Evolutionary conservation across 2,797 vertebrate species (phyloP).

Genomic region (Falco biarmicus): DNA sequence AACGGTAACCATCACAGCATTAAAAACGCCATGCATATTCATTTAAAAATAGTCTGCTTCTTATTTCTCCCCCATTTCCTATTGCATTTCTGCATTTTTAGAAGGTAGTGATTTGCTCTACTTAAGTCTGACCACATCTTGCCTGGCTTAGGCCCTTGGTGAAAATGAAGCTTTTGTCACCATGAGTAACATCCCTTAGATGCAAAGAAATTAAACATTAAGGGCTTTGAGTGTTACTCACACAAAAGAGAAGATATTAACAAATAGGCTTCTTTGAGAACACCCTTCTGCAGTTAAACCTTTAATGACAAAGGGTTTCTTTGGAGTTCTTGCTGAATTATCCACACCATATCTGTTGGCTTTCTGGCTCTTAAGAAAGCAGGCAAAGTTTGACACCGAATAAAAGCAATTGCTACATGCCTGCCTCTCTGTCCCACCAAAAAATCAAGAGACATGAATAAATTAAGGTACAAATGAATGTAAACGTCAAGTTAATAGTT

Average conservation of each 20-base stretch:
- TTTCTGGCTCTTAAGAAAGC: not conserved
- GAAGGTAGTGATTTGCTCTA: not conserved
- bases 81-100: not conserved
- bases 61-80: not conserved
- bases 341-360: not conserved
- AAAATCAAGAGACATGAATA: not conserved
- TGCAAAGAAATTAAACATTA: conserved; percentile 42
- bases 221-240: conserved; percentile 49
- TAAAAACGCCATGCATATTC: not conserved
- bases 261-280: conserved; percentile 44
- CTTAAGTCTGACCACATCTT: conserved; percentile 10
- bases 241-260: conserved; percentile 39
- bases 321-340: conserved; percentile 28
- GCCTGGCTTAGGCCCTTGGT: not conserved
- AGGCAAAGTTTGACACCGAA: not conserved
- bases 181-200: conserved; percentile 30
- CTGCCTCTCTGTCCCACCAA: not conserved
- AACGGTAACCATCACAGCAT: not conserved
- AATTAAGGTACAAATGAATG: conserved; percentile 20
- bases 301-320: conserved; percentile 46
- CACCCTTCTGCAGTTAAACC: conserved; percentile 37
- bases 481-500: not conserved
- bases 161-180: conserved; percentile 35
- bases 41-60: not conserved
- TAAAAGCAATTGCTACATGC: not conserved